These are phyloP conservation scores for Arctocebus calabarensis DNA, from an alignment of 2,797 vertebrate species.

Conservation along the genomic window DNA sequence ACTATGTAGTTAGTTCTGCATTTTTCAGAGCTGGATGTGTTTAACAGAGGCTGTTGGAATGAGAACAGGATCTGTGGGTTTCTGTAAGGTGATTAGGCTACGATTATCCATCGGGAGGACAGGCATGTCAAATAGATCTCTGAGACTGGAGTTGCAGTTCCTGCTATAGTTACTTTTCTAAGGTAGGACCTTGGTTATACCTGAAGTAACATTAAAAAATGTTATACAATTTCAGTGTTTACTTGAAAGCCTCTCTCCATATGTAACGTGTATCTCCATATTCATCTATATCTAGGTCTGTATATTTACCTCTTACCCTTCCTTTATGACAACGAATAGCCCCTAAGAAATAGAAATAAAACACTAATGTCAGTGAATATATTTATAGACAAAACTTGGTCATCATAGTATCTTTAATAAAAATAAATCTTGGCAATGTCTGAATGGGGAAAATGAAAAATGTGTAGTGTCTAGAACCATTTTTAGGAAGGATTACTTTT, in stretches of 20 bases:
- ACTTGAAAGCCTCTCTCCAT: not conserved
- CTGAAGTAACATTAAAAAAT: not conserved
- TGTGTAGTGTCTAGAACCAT: not conserved
- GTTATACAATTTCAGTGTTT: not conserved
- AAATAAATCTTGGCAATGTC: slow-evolving; percentile 3
- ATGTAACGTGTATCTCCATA: not conserved
- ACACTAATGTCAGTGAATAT: not conserved
- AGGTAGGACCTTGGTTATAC: not conserved
- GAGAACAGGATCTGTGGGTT: not conserved
- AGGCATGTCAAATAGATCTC: not conserved
- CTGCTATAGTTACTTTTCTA: not conserved
- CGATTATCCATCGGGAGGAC: not conserved
- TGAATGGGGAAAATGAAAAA: not conserved
- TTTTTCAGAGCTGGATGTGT: not conserved
- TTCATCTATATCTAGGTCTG: not conserved
- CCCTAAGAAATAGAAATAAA: not conserved
- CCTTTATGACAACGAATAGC: not conserved
- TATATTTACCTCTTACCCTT: not conserved
- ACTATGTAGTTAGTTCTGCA: not conserved
- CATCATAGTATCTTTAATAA: slow-evolving; percentile 29
- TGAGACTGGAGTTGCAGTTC: not conserved
- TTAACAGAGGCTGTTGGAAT: not conserved
- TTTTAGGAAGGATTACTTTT: slow-evolving; percentile 48
- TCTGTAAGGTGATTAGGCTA: not conserved
- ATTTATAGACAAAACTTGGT: not conserved